phyloP scores from a whole-genome alignment of 2,797 vertebrate species.

The Thalassophryne amazonica region DNA sequence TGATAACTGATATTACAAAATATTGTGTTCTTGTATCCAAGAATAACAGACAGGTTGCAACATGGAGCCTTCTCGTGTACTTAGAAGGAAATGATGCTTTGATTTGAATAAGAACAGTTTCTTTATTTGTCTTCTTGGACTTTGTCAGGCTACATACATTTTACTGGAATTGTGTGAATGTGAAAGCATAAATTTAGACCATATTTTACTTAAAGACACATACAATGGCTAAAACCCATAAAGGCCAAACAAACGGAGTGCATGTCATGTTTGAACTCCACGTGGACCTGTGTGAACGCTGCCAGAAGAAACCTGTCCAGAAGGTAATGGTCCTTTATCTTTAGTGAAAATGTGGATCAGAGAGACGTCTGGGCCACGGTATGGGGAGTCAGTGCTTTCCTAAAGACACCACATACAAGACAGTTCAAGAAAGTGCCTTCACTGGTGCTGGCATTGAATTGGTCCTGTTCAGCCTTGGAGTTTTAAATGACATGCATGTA shows the following conservation, averaged over 20 bases:
- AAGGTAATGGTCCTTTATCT: conserved; percentile 68
- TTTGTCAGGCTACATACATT: conserved; percentile 1
- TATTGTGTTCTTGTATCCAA: too few relatives aligned
- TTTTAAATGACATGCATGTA: conserved; percentile 88
- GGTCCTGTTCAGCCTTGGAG: conserved; percentile 83
- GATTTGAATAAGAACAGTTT: not conserved
- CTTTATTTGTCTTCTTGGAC: not conserved
- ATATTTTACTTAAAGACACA: conserved; percentile 5
- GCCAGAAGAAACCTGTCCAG: conserved; percentile 52
- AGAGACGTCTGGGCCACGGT: conserved; percentile 56
- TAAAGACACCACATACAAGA: conserved; percentile 61
- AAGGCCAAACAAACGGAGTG: conserved; percentile 25
- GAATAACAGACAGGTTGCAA: too few relatives aligned
- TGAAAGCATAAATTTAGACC: conserved; percentile 1
- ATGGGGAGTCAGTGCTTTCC: conserved; percentile 65
- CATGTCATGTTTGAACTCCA: conserved; percentile 46
- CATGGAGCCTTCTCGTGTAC: not conserved
- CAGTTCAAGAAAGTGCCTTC: conserved; percentile 70
- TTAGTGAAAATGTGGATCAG: conserved; percentile 53
- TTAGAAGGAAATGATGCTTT: not conserved
- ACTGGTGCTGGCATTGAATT: conserved; percentile 73
- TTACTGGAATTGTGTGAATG: conserved; percentile 8
- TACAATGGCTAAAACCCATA: conserved; percentile 28
- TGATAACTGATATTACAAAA: too few relatives aligned
- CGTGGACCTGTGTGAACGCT: conserved; percentile 45